phyloP scores from a whole-genome alignment of 2,113 vertebrate species.

The Dipodomys spectabilis region DNA sequence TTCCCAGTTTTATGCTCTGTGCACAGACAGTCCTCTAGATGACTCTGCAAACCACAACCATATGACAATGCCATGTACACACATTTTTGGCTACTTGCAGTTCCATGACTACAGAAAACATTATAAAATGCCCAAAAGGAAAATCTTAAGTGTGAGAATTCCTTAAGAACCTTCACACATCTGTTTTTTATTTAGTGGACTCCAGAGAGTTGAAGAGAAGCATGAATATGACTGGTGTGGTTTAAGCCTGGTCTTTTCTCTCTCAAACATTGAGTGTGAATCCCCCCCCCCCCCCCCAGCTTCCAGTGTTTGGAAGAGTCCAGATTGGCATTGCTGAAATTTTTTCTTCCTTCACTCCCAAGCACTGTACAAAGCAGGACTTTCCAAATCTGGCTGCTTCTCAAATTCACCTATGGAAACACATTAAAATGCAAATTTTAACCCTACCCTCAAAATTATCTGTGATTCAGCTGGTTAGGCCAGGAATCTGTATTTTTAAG shows the following conservation, averaged over 20 bases:
- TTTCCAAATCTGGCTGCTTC: conserved; percentile 46
- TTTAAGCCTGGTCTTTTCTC: not conserved
- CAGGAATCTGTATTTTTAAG: conserved; percentile 37
- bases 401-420: not conserved
- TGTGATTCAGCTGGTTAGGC: not conserved
- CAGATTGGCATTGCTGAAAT: conserved; percentile 37
- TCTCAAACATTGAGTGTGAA: not conserved
- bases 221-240: not conserved
- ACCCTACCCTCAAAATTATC: not conserved
- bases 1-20: conserved; percentile 4
- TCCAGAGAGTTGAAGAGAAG: not conserved
- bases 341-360: conserved; percentile 24
- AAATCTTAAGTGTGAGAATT: conserved; percentile 4
- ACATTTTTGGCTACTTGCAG: conserved; percentile 4
- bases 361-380: conserved; percentile 21
- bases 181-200: conserved; percentile 42
- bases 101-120: not conserved
- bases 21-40: conserved; percentile 6
- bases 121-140: conserved; percentile 25
- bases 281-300: not conserved
- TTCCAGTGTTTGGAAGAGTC: conserved; percentile 39
- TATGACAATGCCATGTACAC: not conserved
- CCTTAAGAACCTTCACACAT: not conserved
- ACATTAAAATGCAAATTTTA: conserved; percentile 43
- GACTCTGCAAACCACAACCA: conserved; percentile 62